Evolutionary conservation across 2,113 vertebrate species (phyloP), one percentile per base, ranked within the genome.

Genomic region (Anoplopoma fimbria): DNA sequence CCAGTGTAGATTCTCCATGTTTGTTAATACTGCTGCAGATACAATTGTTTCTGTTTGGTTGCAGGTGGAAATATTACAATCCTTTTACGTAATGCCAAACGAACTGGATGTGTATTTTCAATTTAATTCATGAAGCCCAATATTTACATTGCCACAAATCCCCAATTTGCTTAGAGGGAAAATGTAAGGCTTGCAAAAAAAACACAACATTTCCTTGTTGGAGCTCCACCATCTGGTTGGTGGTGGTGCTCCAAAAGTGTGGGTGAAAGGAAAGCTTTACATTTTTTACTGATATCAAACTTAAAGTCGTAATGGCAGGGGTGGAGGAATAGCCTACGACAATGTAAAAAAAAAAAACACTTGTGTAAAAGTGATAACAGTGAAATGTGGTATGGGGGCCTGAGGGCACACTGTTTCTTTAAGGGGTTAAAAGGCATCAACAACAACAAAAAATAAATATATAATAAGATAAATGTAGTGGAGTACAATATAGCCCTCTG

Each of bases 221-320:
- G 9, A 69, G 70, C 76, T 57, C 82, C 70, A 64, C 70, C 76
- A 64, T 79, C 64, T 69, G 76, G 57, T 25, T 6, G 4, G 69
- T 38, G 45, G 2, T 55, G 49, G 73, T 31, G 15, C 14, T 9
- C 8, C 0, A 10, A 33, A 69, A 21, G 7, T 29, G 6, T 2
- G 13, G 13, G 21, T n/a, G 9, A 42, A 21, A 27, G 19, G 23
- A 33, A 23, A 58, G 17, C 19, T 36, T 27, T 4, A 4, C 9
- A 31, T 2, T 42, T 12, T 25, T 33, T 29, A 58, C 62, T 57
- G 21, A 9, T 21, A 14, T 40, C 7, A 25, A 31, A 64, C 21
- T 42, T 47, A 5, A 23, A 73, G 17, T 31, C 27, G 31, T 47
- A 27, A 23, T 4, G 5, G 34, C 61, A 38, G 34, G 15, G 36